These are phyloP conservation scores for Chymomyza fuscimana DNA, from an alignment of 2,888 invertebrate genomes.

Conservation along the genomic window DNA sequence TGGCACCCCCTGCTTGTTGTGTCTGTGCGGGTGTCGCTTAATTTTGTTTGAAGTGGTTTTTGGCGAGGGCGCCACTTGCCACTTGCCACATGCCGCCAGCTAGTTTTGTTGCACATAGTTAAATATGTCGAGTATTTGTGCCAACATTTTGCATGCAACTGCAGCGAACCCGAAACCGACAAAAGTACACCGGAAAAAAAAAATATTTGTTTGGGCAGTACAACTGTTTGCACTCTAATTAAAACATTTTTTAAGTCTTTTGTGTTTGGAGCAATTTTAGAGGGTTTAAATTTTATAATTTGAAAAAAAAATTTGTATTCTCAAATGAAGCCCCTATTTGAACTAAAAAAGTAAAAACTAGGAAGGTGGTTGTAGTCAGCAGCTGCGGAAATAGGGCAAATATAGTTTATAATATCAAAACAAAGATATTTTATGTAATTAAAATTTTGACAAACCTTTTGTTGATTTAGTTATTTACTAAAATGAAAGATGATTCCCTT, in stretches of 20 bases:
- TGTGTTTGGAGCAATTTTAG: too few relatives aligned
- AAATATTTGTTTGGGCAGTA: not conserved
- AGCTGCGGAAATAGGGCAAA: too few relatives aligned
- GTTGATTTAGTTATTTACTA: too few relatives aligned
- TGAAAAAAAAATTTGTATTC: too few relatives aligned
- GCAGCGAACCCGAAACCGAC: slow-evolving; percentile 26
- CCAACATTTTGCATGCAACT: slow-evolving; percentile 30
- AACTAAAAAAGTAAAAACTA: too few relatives aligned
- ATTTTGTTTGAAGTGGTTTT: slow-evolving; percentile 31
- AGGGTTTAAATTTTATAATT: too few relatives aligned
- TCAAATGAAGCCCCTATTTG: too few relatives aligned
- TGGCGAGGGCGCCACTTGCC: not conserved
- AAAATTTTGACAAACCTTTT: too few relatives aligned
- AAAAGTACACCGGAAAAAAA: not conserved
- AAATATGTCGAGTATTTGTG: not conserved
- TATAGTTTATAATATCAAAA: too few relatives aligned
- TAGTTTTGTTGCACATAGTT: not conserved
- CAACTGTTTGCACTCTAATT: not conserved
- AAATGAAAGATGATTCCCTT: too few relatives aligned
- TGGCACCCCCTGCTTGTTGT: not conserved
- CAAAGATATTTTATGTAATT: too few relatives aligned
- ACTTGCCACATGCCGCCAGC: not conserved
- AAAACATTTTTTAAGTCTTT: not conserved
- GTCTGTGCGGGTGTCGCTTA: slow-evolving; percentile 22
- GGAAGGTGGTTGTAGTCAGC: too few relatives aligned